Percentiles rank a stretch among this genome's conserved stretches.
These are phyloP conservation scores for Diarsia brunnea DNA, from an alignment of 2,888 invertebrate species.

Conservation along the genomic window DNA sequence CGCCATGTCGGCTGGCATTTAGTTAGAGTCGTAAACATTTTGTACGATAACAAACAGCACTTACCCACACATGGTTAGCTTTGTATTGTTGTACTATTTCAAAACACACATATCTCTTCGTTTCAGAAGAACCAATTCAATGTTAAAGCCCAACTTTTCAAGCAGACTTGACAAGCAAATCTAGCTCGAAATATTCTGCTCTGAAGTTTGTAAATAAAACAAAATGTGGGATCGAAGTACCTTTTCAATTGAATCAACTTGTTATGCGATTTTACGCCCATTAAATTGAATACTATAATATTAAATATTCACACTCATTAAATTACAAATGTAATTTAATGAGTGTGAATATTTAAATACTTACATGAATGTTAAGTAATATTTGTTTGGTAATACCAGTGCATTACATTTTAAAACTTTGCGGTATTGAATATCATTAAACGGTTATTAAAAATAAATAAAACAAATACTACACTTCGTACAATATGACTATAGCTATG, in stretches of 20 bases:
- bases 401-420: background rate
- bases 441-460: too few relatives aligned
- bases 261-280: background rate
- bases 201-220: conserved; percentile 34
- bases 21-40: conserved; percentile 41
- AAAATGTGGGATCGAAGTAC: conserved; percentile 5
- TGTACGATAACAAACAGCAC: conserved; percentile 25
- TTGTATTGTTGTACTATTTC: conserved; percentile 15
- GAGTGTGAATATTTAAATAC: background rate
- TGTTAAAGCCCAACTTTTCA: conserved; percentile 42
- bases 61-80: conserved; percentile 18
- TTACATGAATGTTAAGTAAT: background rate
- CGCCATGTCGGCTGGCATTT: conserved; percentile 37
- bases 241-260: conserved; percentile 13
- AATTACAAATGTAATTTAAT: background rate
- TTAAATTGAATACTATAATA: conserved; percentile 1
- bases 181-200: conserved; percentile 21
- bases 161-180: conserved; percentile 41
- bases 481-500: background rate
- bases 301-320: too few relatives aligned
- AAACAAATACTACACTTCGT: too few relatives aligned
- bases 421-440: background rate
- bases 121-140: conserved; percentile 32
- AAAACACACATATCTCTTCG: background rate
- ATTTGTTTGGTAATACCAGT: background rate